Percentiles rank a stretch among this genome's conserved stretches.
Evolutionary conservation across 2,113 vertebrate genomes (phyloP).

Genomic region (Spilogale gracilis): DNA sequence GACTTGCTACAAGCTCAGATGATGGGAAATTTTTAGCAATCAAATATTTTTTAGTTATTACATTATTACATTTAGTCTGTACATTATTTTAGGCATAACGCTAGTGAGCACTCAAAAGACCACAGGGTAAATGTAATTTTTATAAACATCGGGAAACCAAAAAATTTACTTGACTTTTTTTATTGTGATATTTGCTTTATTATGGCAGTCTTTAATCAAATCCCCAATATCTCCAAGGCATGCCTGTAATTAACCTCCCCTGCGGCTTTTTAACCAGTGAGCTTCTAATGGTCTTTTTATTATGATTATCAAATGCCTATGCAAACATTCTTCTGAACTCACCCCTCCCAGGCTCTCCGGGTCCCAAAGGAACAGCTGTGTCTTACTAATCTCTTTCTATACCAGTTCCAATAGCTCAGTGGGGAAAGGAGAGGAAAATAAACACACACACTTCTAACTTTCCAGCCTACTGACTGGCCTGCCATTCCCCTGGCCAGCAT

Average conservation of each 20-base stretch:
- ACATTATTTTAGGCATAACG: background rate
- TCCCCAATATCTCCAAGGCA: background rate
- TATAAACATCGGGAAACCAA: background rate
- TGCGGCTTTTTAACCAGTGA: slow-evolving; percentile 58
- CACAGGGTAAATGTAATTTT: background rate
- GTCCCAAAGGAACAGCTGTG: background rate
- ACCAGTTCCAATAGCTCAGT: slow-evolving; percentile 12
- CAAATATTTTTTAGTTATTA: too few species aligned
- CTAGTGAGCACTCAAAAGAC: background rate
- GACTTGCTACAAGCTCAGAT: background rate
- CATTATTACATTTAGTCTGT: too few species aligned
- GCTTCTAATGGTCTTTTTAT: slow-evolving; percentile 62
- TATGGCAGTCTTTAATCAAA: background rate
- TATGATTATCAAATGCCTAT: slow-evolving; percentile 53
- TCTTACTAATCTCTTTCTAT: slow-evolving; percentile 39
- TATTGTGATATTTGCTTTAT: background rate
- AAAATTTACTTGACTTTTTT: background rate
- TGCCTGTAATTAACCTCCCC: slow-evolving; percentile 42
- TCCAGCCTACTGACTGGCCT: slow-evolving; percentile 41
- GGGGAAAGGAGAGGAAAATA: slow-evolving; percentile 29
- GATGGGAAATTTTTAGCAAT: background rate
- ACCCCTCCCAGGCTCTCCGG: background rate
- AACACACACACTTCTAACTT: slow-evolving; percentile 56
- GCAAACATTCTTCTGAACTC: slow-evolving; percentile 33
- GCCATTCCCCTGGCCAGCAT: slow-evolving; percentile 43